A percentile compares a stretch with the other conserved stretches of the same genome.
phyloP scores from a whole-genome alignment of 2,797 vertebrate genomes.

The Strix occidentalis region DNA sequence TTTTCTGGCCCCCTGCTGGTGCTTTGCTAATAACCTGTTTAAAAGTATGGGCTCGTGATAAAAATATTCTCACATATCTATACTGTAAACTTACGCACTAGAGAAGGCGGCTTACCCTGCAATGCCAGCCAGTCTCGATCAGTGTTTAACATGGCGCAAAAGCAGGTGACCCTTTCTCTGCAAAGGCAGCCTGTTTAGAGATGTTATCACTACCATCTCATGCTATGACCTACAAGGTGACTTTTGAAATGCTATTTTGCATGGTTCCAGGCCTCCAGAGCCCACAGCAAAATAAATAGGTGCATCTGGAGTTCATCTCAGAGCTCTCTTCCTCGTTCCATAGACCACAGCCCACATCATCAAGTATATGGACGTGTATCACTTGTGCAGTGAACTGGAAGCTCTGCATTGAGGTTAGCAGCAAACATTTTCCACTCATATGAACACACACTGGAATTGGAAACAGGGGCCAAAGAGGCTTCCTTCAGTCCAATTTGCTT shows the following conservation, averaged over 20 bases:
- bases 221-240: neutral
- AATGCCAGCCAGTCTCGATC: neutral
- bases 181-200: neutral
- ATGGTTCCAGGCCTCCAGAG: neutral
- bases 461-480: neutral
- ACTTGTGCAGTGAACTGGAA: neutral
- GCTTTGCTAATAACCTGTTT: constrained; percentile 13
- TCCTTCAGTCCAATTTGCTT: neutral
- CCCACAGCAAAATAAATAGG: neutral
- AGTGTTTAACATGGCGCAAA: neutral
- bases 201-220: neutral
- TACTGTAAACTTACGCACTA: neutral
- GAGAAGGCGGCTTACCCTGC: neutral
- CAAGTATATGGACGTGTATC: neutral
- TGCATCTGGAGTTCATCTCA: neutral
- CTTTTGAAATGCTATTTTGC: neutral
- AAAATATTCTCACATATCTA: neutral
- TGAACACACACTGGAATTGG: neutral
- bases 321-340: neutral
- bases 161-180: neutral
- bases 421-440: constrained; percentile 5
- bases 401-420: neutral
- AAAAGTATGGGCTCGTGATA: neutral
- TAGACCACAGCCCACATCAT: neutral
- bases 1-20: neutral